Conservation (phyloP, 2,888 invertebrate species). For the Erynnis tages region DNA sequence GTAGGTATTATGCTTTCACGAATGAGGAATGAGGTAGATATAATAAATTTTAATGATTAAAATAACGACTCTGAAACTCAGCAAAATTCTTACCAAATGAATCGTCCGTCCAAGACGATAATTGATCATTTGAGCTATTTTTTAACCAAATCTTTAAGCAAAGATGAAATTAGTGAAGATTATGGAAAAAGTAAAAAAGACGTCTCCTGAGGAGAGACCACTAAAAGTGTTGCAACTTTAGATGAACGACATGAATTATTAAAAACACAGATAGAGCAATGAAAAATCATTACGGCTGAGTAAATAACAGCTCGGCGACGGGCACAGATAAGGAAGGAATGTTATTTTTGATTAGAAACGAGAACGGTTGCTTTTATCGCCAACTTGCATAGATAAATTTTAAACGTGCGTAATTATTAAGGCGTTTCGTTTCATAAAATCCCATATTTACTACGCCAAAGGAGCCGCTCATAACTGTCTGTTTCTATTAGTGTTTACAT, state of each 20-base stretch:
- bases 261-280: constrained; percentile 33
- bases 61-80: too few relatives aligned
- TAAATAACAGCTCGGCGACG: constrained; percentile 60
- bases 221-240: too few relatives aligned
- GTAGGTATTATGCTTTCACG: too few relatives aligned
- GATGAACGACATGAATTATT: constrained; percentile 29
- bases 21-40: too few relatives aligned
- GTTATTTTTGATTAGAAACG: constrained; percentile 74
- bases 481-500: constrained; percentile 6
- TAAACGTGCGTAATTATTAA: constrained; percentile 62
- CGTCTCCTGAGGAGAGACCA: too few relatives aligned
- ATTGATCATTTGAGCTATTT: too few relatives aligned
- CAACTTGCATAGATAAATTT: constrained; percentile 66
- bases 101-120: too few relatives aligned
- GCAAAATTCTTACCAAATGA: too few relatives aligned
- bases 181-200: too few relatives aligned
- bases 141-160: too few relatives aligned
- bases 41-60: too few relatives aligned
- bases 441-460: constrained; percentile 31
- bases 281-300: constrained; percentile 42
- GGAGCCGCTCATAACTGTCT: constrained; percentile 3
- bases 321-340: constrained; percentile 69
- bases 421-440: constrained; percentile 48
- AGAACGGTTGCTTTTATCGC: constrained; percentile 68
- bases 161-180: too few relatives aligned